Evolutionary conservation across 1,140 invertebrate species (phyloP).

Genomic region (Drosophila parvula): DNA sequence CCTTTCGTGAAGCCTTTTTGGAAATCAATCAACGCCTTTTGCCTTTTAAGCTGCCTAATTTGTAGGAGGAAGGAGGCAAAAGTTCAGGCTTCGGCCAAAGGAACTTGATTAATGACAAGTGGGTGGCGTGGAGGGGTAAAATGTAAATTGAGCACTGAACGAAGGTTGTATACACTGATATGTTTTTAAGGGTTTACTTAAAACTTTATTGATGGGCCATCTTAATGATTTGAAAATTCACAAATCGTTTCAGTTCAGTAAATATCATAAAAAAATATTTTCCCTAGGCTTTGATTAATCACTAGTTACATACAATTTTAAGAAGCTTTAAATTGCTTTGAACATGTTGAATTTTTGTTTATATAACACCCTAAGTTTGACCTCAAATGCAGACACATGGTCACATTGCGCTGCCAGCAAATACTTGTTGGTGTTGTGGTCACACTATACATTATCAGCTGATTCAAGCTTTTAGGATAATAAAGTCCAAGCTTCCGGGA

Average conservation of each 20-base stretch:
- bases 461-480: neutral
- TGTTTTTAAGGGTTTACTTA: constrained; percentile 41
- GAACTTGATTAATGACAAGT: constrained; percentile 41
- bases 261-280: neutral
- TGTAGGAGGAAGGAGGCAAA: constrained; percentile 31
- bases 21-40: constrained; percentile 75
- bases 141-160: neutral
- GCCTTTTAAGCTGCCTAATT: constrained; percentile 67
- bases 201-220: constrained; percentile 1
- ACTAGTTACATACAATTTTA: too few relatives aligned
- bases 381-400: neutral
- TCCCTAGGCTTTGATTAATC: neutral
- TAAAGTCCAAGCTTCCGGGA: neutral
- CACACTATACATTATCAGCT: neutral
- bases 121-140: too few relatives aligned
- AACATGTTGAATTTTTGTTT: neutral
- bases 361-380: neutral
- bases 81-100: constrained; percentile 3
- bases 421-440: too few relatives aligned
- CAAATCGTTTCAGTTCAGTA: neutral
- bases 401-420: neutral
- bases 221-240: neutral
- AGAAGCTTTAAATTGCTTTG: neutral
- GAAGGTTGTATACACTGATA: constrained; percentile 28
- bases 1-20: constrained; percentile 53